Percentiles rank a stretch among this genome's conserved stretches.
Evolutionary conservation across 2,797 vertebrate species (phyloP).

Genomic region (Crypturellus tataupa): DNA sequence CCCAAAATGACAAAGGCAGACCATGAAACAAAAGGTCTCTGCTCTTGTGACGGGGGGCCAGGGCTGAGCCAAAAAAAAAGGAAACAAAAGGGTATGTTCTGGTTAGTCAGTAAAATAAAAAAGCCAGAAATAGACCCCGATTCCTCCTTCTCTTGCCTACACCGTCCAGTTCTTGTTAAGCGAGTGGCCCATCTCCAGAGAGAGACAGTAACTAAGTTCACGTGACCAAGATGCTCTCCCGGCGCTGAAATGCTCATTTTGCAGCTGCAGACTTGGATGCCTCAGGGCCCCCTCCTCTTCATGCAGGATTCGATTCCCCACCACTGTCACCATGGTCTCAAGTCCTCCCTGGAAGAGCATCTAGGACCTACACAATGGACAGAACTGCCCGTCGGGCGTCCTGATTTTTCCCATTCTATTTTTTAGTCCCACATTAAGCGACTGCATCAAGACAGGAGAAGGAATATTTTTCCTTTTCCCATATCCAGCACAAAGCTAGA

Average conservation of each 20-base stretch:
- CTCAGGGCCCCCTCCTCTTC: not conserved
- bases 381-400: not conserved
- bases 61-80: not conserved
- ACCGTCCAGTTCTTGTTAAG: not conserved
- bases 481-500: not conserved
- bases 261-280: rapidly evolving
- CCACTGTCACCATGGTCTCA: not conserved
- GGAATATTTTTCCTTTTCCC: not conserved
- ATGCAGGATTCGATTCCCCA: not conserved
- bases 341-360: not conserved
- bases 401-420: not conserved
- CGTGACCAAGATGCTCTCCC: not conserved
- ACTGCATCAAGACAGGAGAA: not conserved
- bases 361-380: not conserved
- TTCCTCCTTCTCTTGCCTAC: not conserved
- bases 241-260: rapidly evolving
- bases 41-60: not conserved
- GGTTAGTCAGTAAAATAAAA: not conserved
- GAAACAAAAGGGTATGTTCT: not conserved
- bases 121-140: not conserved
- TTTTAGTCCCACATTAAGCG: not conserved
- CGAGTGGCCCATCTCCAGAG: not conserved
- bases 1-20: not conserved
- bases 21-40: not conserved
- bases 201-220: not conserved